Evolutionary conservation across 2,113 vertebrate species (phyloP).

Genomic region (Lucifuga dentata): DNA sequence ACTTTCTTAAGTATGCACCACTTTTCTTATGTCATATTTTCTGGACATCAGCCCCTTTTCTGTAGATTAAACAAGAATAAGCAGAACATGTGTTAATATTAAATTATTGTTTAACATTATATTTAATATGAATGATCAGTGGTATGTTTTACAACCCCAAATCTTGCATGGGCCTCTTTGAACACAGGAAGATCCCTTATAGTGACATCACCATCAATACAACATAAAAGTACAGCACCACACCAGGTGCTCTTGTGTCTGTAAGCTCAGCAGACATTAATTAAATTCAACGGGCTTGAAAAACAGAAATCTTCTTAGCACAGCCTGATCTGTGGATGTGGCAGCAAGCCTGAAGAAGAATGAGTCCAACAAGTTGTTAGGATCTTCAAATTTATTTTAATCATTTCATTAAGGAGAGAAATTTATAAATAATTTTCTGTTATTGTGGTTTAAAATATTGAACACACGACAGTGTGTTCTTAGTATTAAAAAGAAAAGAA

Average conservation of each 20-base stretch:
- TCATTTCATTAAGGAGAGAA: not conserved
- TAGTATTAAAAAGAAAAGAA: not conserved
- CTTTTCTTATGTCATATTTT: no score
- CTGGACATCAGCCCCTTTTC: not conserved
- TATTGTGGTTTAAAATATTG: not conserved
- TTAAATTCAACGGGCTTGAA: constrained; percentile 44
- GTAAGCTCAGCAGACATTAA: constrained; percentile 32
- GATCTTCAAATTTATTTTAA: constrained; percentile 21
- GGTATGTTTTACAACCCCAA: not conserved
- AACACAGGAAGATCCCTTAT: not conserved
- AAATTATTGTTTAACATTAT: no score
- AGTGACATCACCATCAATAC: not conserved
- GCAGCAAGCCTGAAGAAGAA: constrained; percentile 61
- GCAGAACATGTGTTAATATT: no score
- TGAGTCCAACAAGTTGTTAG: constrained; percentile 31
- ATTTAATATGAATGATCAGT: not conserved
- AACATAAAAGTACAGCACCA: not conserved
- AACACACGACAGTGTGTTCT: not conserved
- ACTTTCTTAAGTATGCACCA: no score
- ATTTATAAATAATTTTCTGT: not conserved
- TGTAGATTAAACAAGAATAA: not conserved
- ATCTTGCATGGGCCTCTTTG: not conserved
- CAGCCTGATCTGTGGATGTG: constrained; percentile 72
- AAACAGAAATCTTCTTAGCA: constrained; percentile 74
- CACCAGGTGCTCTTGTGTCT: constrained; percentile 33